Evolutionary conservation across 2,797 vertebrate genomes (phyloP).

Genomic region (Vultur gryphus): DNA sequence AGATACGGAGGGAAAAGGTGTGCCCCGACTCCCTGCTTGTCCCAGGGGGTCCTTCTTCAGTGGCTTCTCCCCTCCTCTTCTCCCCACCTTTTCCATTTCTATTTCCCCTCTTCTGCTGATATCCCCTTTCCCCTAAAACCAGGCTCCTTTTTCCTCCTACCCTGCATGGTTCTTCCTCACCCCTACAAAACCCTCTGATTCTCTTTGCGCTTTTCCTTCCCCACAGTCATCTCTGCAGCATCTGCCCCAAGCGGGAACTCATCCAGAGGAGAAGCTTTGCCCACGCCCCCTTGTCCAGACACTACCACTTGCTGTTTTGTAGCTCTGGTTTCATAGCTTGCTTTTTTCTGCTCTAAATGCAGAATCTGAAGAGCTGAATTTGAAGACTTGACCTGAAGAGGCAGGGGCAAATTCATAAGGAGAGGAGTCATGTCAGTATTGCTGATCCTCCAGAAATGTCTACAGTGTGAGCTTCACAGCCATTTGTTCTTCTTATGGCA

Average conservation of each 20-base stretch:
- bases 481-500: neutral
- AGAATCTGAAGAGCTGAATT: neutral
- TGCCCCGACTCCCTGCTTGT: neutral
- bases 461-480: neutral
- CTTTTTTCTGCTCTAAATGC: neutral
- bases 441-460: neutral
- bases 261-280: neutral
- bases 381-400: neutral
- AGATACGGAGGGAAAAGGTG: neutral
- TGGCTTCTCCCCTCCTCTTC: neutral
- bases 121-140: neutral
- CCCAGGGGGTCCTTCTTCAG: neutral
- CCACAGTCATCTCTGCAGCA: neutral
- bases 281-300: neutral
- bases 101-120: neutral
- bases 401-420: neutral
- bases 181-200: neutral
- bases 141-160: neutral
- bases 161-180: fast-evolving
- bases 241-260: neutral
- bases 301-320: neutral
- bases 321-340: neutral
- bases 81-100: neutral
- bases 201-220: neutral
- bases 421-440: neutral